Base-by-base conservation (phyloP, 2,888 invertebrate genomes). In the Dasypolia templi region DNA sequence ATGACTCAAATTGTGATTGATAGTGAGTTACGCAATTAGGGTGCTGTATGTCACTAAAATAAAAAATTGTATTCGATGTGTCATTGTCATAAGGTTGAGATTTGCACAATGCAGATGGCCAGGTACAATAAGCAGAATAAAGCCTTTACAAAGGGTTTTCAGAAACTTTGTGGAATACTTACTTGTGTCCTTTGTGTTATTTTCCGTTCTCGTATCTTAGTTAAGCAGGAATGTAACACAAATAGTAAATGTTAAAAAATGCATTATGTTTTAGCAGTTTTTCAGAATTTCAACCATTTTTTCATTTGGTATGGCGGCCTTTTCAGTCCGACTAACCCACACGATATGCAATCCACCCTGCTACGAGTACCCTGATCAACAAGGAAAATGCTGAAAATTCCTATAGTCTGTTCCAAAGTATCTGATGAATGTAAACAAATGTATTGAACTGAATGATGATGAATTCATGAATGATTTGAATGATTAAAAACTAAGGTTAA, bases 131-230 rank as follows among this genome's bases (percentile, higher is more conserved):
- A 42, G 29, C 29, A 29, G 11, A 29, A 22, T 29, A n/a, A 29
- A 55, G n/a, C 49, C 7, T 7, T 55, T 55, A 29, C 14, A 72
- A 26, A 17, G 0, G 4, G 12, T 17, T 29, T 35, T 46, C 42
- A 49, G 17, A 22, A 49, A 46, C 4, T 11, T 32, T 51, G 22
- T 55, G 4, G 7, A 51, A 62, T 67, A 84, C 77, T 77, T 72
- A 85, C 79, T 63, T 62, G 55, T 44, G 26, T 26, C 61, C 29
- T 39, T 67, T 19, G 53, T 55, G 29, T 53, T 46, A 42, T 14
- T 68, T 32, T 61, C 71, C 46, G 26, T 58, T 3, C 70, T n/a
- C 44, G 56, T 42, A 11, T 46, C 83, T 85, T 75, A 58, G 70
- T 39, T 29, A 72, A 64, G 81, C 84, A 75, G n/a, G 58, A 72